Percentiles rank a stretch among this genome's conserved stretches.
phyloP scores from a whole-genome alignment of 2,113 vertebrate genomes.

The Channa maculata region DNA sequence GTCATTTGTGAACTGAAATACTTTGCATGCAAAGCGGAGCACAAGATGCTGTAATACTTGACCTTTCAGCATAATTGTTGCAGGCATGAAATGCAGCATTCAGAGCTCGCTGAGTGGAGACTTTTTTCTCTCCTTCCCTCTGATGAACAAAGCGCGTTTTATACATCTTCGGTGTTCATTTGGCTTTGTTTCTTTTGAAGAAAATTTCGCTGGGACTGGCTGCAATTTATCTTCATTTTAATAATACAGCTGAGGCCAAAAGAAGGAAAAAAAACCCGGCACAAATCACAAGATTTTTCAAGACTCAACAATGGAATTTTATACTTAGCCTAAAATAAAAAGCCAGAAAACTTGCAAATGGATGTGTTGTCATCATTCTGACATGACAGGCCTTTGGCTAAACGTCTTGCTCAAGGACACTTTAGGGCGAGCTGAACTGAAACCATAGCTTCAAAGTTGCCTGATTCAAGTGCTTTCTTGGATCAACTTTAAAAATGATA shows the following conservation, averaged over 20 bases:
- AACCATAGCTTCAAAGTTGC: no score
- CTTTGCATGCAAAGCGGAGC: constrained; percentile 99
- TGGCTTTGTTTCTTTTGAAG: constrained; percentile 84
- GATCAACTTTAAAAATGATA: not conserved
- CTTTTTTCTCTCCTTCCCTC: constrained; percentile 82
- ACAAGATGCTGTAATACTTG: constrained; percentile 99
- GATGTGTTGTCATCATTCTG: constrained; percentile 8
- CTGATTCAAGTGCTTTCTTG: no score
- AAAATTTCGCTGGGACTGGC: constrained; percentile 90
- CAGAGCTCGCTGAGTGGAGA: constrained; percentile 93
- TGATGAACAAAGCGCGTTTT: constrained; percentile 93
- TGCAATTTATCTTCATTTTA: constrained; percentile 92
- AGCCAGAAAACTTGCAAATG: constrained; percentile 24
- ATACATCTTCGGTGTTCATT: constrained; percentile 87
- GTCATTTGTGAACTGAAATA: constrained; percentile 98
- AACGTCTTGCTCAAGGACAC: not conserved
- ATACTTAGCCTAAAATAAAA: constrained; percentile 10
- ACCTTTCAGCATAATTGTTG: constrained; percentile 99
- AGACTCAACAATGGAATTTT: constrained; percentile 27
- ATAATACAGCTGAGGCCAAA: constrained; percentile 56
- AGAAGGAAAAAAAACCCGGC: constrained; percentile 65
- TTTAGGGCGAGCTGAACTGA: not conserved
- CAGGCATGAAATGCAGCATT: constrained; percentile 97
- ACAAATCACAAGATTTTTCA: constrained; percentile 48
- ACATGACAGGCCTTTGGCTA: constrained; percentile 1